phyloP scores from a whole-genome alignment of 2,113 vertebrate species.

The Chiloscyllium plagiosum region DNA sequence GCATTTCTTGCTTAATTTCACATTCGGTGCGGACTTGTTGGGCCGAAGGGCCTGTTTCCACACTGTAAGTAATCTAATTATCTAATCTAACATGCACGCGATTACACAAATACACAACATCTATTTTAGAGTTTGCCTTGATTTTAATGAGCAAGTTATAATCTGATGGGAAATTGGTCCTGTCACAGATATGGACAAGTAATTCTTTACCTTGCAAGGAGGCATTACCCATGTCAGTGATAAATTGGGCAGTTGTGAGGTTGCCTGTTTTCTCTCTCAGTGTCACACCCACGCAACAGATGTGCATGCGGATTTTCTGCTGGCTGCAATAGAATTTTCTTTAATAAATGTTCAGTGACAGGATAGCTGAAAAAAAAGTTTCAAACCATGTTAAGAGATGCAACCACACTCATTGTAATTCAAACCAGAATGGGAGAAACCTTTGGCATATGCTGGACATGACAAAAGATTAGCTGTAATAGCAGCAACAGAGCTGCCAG shows the following conservation, averaged over 20 bases:
- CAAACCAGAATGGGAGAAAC: slow-evolving; percentile 45
- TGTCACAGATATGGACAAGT: neutral
- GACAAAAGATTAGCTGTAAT: slow-evolving; percentile 53
- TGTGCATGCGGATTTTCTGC: no score
- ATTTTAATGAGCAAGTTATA: neutral
- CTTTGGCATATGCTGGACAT: slow-evolving; percentile 48
- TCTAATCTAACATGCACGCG: neutral
- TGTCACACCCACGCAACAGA: neutral
- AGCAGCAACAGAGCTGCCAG: slow-evolving; percentile 47
- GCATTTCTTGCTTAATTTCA: no score
- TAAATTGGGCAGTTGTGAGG: neutral
- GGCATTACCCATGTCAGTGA: neutral
- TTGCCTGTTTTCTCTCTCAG: neutral
- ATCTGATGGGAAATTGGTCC: neutral
- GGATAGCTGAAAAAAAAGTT: slow-evolving; percentile 45
- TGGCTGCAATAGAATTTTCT: slow-evolving; percentile 46
- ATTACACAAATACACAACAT: neutral
- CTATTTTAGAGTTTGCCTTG: neutral
- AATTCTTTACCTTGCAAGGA: neutral
- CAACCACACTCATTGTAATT: slow-evolving; percentile 48
- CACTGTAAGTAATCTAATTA: no score
- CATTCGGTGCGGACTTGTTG: no score
- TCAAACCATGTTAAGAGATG: slow-evolving; percentile 53
- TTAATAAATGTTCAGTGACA: slow-evolving; percentile 48
- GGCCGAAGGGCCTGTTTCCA: no score